phyloP scores from a whole-genome alignment of 2,113 vertebrate species.

The Lipotes vexillifer region DNA sequence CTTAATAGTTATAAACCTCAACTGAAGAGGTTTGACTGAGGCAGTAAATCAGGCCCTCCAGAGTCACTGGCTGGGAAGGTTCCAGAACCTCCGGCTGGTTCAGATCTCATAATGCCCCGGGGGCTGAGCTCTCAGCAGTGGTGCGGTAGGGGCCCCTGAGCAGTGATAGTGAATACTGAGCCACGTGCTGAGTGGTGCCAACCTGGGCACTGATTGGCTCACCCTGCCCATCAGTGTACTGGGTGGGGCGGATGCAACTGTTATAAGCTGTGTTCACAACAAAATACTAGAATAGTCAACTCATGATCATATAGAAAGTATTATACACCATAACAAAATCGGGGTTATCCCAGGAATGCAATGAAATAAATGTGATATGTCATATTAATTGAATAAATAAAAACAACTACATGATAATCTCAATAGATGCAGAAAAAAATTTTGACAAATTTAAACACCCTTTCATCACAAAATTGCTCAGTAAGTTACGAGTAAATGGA shows the following conservation, averaged over 20 bases:
- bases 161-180: neutral
- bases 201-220: neutral
- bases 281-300: neutral
- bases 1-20: neutral
- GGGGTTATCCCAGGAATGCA: neutral
- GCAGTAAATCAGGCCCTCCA: neutral
- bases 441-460: neutral
- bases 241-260: neutral
- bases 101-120: neutral
- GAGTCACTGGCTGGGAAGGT: neutral
- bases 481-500: neutral
- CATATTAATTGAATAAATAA: neutral
- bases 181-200: neutral
- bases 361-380: fast-evolving
- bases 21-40: neutral
- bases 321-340: neutral
- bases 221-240: neutral
- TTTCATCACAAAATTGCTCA: neutral
- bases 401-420: neutral
- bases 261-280: neutral
- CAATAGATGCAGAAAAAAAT: neutral
- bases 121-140: neutral
- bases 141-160: neutral
- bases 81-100: neutral
- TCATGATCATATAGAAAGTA: neutral